Evolutionary conservation across 2,888 invertebrate genomes (phyloP), one percentile per base, ranked within the genome.

Genomic region (Esperia sulphurella): DNA sequence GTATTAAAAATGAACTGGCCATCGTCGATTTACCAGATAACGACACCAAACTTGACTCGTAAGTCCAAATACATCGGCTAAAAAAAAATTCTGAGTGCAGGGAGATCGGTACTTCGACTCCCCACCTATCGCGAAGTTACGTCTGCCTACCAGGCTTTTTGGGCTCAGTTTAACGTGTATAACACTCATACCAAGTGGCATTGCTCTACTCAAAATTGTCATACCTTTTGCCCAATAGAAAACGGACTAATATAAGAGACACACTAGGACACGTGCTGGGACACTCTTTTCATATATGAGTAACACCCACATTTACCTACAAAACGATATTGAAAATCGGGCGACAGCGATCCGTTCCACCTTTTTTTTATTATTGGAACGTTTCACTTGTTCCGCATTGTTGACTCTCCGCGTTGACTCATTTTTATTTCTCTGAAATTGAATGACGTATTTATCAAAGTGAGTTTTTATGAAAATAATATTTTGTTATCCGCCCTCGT

Each of bases 351-450:
- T 72, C 71, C 73, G 68, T 74, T 82, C 71, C 71, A 73, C 79
- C 78, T 13, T 79, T 77, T 74, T 80, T 74, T 80, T 79, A 76
- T 80, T 81, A 80, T 79, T 72, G 75, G 71, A 78, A 74, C 78
- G 63, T 76, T 83, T 81, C 78, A 80, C 80, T 83, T 79, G 76
- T 83, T 83, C 75, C 80, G 69, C 77, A 73, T 79, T 82, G 80
- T 81, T 83, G 79, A 79, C 70, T 77, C 67, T 55, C 68, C 63
- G 65, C 72, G 74, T 76, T 65, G 71, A 76, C 71, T 78, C 74
- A 74, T 76, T 80, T 80, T 76, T 77, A 75, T 78, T 76, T 71
- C 68, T 61, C 53, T 61, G 57, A 66, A 75, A 76, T 73, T 79
- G 75, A 76, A 78, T 74, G 72, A 79, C 66, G 71, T 74, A 74